Evolutionary conservation across 2,113 vertebrate genomes (phyloP), one percentile per base, ranked within the genome.

Genomic region (Anarrhichthys ocellatus): DNA sequence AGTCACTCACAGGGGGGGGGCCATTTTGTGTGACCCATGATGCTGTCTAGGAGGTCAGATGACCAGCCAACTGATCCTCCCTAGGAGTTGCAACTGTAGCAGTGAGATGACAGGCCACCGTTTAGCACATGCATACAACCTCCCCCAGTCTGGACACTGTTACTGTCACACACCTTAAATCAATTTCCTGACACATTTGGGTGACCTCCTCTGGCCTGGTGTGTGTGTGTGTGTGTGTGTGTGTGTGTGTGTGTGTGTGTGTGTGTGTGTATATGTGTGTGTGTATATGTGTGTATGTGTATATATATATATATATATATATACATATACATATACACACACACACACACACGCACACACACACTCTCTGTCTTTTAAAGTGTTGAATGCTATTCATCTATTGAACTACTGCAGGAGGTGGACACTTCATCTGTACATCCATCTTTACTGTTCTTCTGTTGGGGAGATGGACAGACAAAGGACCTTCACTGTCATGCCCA

Each of bases 41-140:
- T 84, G 82, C 81, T 76, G n/a, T 64, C 9, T 44, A 50, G 69
- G 83, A 87, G 87, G 84, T 76, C 78, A 64, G 75, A 71, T 82
- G 79, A 69, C 67, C 76, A 48, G 91, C 72, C 40, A 94, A 89
- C 75, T 50, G 87, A 94, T 92, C 91, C 91, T 79, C 91, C 86
- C 92, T 76, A 70, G 91, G 93, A 91, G 89, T 75, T 84, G 92
- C 75, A 93, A 93, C 85, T 61, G 83, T 70, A 93, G 85, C 76
- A 77, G 58, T 72, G 52, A 85, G 91, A 83, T 87, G 92, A 91
- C 86, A 89, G 84, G 67, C 52, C 46, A 69, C 86, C 73, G 87
- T 80, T 89, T 82, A 84, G 68, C 84, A 76, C 61, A 77, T 78
- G 54, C 79, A 81, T 50, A 58, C 42, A 77, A 63, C 66, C 40